phyloP scores from a whole-genome alignment of 1,140 invertebrate genomes.

The Stegodyphus mimosarum region DNA sequence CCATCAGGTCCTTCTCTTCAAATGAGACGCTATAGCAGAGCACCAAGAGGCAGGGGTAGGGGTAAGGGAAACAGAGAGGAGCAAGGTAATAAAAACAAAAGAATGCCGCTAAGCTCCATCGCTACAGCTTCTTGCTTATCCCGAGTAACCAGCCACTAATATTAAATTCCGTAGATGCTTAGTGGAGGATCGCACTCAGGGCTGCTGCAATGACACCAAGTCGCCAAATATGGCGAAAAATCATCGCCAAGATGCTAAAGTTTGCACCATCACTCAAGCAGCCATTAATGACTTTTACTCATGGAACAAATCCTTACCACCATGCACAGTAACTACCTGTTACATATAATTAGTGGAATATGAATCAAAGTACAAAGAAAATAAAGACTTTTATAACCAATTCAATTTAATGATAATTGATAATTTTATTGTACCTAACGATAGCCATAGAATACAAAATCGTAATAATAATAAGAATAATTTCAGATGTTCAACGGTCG shows the following conservation, averaged over 20 bases:
- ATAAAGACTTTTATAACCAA: too few relatives aligned
- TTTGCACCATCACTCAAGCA: too few relatives aligned
- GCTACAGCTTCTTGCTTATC: slow-evolving; percentile 52
- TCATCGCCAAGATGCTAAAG: slow-evolving; percentile 12
- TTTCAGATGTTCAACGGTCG: too few relatives aligned
- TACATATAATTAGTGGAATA: too few relatives aligned
- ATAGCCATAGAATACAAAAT: too few relatives aligned
- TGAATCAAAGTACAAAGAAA: too few relatives aligned
- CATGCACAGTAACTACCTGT: too few relatives aligned
- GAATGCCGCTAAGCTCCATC: slow-evolving; percentile 49
- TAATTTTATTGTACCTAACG: too few relatives aligned
- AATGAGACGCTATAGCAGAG: not conserved
- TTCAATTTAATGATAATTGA: too few relatives aligned
- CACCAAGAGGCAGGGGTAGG: not conserved
- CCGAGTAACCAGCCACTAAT: slow-evolving; percentile 60
- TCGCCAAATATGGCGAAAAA: slow-evolving; percentile 36
- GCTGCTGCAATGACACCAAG: slow-evolving; percentile 32
- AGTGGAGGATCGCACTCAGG: slow-evolving; percentile 43
- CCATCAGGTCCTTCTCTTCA: not conserved
- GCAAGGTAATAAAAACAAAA: slow-evolving; percentile 60
- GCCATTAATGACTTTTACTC: too few relatives aligned
- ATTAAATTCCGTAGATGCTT: slow-evolving; percentile 60
- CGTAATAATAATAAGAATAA: too few relatives aligned
- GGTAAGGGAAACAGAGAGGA: not conserved
- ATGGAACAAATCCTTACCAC: too few relatives aligned